These are phyloP conservation scores for Mesitornis unicolor DNA, from an alignment of 2,113 vertebrate genomes.

Conservation along the genomic window DNA sequence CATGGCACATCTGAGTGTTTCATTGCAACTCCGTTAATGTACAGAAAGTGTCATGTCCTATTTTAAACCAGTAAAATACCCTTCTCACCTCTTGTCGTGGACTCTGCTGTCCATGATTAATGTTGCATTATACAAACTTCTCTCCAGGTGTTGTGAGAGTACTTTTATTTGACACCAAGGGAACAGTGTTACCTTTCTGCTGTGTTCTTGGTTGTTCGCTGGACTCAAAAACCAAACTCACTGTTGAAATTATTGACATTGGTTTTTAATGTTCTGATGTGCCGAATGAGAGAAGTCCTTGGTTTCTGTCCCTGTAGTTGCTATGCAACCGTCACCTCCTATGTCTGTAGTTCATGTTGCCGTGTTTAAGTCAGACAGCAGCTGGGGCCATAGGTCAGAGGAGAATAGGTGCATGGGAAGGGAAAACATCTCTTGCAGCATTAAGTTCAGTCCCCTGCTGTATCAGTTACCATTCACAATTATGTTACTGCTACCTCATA, in stretches of 20 bases:
- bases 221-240: not conserved
- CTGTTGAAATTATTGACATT: not conserved
- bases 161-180: not conserved
- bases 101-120: not conserved
- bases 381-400: not conserved
- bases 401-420: not conserved
- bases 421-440: not conserved
- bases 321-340: not conserved
- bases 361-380: not conserved
- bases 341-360: not conserved
- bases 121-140: not conserved
- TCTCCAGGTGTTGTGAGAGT: not conserved
- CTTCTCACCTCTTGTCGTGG: not conserved
- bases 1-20: accelerated
- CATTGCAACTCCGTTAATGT: not conserved
- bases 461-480: not conserved
- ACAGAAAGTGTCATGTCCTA: not conserved
- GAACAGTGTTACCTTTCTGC: not conserved
- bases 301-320: not conserved
- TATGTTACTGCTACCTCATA: not conserved
- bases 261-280: not conserved
- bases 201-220: not conserved
- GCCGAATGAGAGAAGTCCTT: not conserved
- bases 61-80: not conserved
- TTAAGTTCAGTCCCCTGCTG: not conserved